These are phyloP conservation scores for Heliconius melpomene DNA, from an alignment of 1,140 invertebrate genomes.

Conservation along the genomic window DNA sequence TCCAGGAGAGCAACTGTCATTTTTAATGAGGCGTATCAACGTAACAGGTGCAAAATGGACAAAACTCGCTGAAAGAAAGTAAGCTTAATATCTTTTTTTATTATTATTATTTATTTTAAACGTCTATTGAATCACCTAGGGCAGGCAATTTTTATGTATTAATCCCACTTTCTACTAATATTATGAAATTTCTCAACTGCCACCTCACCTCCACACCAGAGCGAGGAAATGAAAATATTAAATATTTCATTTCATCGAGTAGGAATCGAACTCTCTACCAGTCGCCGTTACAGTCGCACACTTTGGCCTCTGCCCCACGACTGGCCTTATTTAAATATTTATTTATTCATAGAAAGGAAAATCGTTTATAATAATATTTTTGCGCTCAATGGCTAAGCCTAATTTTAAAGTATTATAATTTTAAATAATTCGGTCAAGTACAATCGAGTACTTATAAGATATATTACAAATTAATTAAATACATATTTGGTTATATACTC, in stretches of 20 bases:
- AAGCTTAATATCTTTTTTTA: constrained; percentile 19
- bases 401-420: neutral
- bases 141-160: no score
- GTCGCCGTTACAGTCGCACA: no score
- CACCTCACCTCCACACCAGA: no score
- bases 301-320: no score
- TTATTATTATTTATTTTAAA: neutral
- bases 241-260: no score
- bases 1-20: constrained; percentile 60
- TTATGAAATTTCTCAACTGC: no score
- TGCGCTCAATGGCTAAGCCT: neutral
- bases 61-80: constrained; percentile 65
- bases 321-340: no score
- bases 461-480: neutral
- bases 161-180: no score
- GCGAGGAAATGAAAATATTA: no score
- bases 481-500: neutral
- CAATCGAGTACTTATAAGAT: neutral
- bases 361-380: neutral
- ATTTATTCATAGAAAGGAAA: neutral
- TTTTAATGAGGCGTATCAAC: constrained; percentile 65
- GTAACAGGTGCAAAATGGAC: constrained; percentile 70
- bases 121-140: neutral
- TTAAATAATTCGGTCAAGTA: neutral
- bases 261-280: no score